Evolutionary conservation across 2,113 vertebrate genomes (phyloP).

Genomic region (Beaufortia kweichowensis): DNA sequence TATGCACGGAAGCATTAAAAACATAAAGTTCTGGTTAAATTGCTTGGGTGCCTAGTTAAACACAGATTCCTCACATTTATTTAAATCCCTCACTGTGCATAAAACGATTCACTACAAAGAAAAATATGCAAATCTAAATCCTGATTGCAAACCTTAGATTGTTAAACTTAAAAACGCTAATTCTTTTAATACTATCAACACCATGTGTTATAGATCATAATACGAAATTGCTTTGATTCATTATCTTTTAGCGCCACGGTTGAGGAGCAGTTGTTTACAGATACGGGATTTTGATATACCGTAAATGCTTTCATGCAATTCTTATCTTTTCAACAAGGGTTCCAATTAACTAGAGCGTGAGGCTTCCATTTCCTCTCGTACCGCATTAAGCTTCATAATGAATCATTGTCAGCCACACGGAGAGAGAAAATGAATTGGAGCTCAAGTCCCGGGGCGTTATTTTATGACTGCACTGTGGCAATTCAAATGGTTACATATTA

Average conservation of each 20-base stretch:
- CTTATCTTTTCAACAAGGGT: constrained; percentile 38
- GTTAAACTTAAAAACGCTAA: not conserved
- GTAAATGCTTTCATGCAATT: not conserved
- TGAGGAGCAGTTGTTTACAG: constrained; percentile 16
- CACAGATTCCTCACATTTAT: no score
- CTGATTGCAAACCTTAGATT: not conserved
- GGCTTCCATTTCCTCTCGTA: constrained; percentile 27
- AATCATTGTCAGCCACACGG: constrained; percentile 56
- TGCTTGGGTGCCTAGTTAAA: no score
- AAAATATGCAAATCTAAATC: no score
- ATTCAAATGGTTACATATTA: constrained; percentile 55
- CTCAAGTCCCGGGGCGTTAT: constrained; percentile 43
- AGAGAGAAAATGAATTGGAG: constrained; percentile 50
- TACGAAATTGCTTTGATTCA: constrained; percentile 28
- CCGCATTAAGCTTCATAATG: constrained; percentile 47
- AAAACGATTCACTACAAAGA: no score
- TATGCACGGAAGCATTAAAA: no score
- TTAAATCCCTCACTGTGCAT: no score
- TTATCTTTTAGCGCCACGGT: constrained; percentile 11
- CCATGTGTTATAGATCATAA: constrained; percentile 11
- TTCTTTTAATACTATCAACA: not conserved
- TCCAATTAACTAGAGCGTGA: constrained; percentile 45
- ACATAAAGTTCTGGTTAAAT: no score
- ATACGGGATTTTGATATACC: constrained; percentile 38
- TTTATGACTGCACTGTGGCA: constrained; percentile 52